Base-by-base conservation (phyloP, 2,888 invertebrate species). In the Netelia virgata region DNA sequence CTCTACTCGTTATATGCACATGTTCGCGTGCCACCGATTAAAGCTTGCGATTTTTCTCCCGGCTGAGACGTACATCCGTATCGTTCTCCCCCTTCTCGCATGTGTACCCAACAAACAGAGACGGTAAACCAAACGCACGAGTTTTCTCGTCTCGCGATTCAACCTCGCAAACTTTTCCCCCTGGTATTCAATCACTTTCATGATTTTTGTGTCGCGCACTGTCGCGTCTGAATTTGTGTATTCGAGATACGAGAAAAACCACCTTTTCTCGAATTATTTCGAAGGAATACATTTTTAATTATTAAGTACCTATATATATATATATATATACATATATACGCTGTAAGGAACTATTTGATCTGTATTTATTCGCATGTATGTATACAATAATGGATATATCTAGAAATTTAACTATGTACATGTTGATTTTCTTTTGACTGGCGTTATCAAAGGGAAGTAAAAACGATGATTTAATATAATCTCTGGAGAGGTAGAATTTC, bases 21-120 rank as follows among this genome's bases (percentile, higher is more conserved):
- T 64, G 70, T 79, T 83, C 75, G 79, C 83, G 83, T 83, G 83
- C 83, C 78, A 72, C 18, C 47, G 10, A 80, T 80, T 59, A 73
- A 80, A 83, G 70, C 64, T 36, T 41, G 41, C 63, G n/a, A 11
- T 57, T 47, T 64, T 64, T 11, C 41, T 10, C 3, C n/a, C 1
- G 64, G n/a, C 23, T 47, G 16, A 23, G 18, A 10, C 53, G 41
- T 59, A 43, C 53, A n/a, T 43, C n/a, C 47, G 6, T 23, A 3
- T 11, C 20, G 10, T 10, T n/a, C 55, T 23, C 8, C 50, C 41
- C 8, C 16, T 36, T 59, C 18, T 61, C 23, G 43, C 28, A 20
- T 74, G 66, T 75, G 75, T 75, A 66, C 47, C 23, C 59, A 28
- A 50, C 50, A 74, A 70, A 75, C 50, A 59, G 10, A 55, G 61